phyloP scores from a whole-genome alignment of 2,113 vertebrate genomes.

The Larimichthys polyactis region DNA sequence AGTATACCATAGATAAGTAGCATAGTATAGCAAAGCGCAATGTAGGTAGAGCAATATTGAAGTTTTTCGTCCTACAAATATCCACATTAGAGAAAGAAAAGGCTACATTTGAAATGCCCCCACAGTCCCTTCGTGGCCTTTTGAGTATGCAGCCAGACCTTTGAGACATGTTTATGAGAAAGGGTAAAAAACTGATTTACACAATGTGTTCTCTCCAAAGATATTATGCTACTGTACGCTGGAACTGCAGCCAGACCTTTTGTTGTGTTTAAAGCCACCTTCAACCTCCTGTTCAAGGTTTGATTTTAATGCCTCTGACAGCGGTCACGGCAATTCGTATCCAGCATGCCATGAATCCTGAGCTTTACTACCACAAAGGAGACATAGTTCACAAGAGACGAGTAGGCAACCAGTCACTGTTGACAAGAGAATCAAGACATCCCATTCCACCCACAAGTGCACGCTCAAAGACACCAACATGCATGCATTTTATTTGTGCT shows the following conservation, averaged over 20 bases:
- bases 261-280: slow-evolving; percentile 21
- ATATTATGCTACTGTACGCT: neutral
- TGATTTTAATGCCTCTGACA: slow-evolving; percentile 12
- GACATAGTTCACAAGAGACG: slow-evolving; percentile 10
- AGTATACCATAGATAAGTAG: neutral
- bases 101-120: neutral
- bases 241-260: neutral
- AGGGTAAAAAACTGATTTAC: neutral
- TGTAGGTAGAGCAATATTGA: neutral
- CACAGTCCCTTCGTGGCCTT: neutral
- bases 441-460: neutral
- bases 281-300: neutral
- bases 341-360: slow-evolving; percentile 10
- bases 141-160: neutral
- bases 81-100: neutral
- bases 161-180: slow-evolving; percentile 3
- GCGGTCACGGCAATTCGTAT: neutral
- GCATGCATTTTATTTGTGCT: neutral
- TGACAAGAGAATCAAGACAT: slow-evolving; percentile 4
- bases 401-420: neutral
- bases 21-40: too few relatives aligned
- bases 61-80: neutral
- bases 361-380: slow-evolving; percentile 7
- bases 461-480: neutral
- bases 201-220: neutral